Evolutionary conservation across 2,797 vertebrate genomes (phyloP).

Genomic region (Platalea minor): DNA sequence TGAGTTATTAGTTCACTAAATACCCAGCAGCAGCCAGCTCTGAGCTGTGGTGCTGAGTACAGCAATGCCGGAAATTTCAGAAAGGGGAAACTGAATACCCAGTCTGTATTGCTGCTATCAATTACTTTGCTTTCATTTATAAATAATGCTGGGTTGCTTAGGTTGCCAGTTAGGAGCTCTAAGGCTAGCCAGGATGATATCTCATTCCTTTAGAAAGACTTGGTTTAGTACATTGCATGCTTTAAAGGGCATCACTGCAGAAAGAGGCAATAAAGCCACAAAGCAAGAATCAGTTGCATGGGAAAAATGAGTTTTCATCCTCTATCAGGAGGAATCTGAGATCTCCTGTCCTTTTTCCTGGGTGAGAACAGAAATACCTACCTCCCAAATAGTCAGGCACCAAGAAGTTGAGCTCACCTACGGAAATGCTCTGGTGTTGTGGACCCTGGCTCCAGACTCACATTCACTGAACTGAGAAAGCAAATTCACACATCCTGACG

Average conservation of each 20-base stretch:
- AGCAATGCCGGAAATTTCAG: not conserved
- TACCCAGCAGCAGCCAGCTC: not conserved
- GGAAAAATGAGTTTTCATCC: not conserved
- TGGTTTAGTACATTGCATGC: not conserved
- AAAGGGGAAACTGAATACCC: not conserved
- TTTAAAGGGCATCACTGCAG: not conserved
- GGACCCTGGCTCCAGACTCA: not conserved
- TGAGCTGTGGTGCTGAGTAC: not conserved
- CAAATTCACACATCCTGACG: not conserved
- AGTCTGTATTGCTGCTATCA: not conserved
- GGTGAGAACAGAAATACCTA: not conserved
- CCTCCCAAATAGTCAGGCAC: not conserved
- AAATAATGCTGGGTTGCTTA: slow-evolving; percentile 25
- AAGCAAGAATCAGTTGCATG: not conserved
- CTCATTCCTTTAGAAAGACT: not conserved
- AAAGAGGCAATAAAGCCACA: not conserved
- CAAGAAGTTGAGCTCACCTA: not conserved
- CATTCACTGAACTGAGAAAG: not conserved
- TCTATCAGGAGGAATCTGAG: not conserved
- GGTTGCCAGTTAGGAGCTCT: not conserved
- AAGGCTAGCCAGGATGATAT: not conserved
- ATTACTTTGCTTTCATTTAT: slow-evolving; percentile 50
- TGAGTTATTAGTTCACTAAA: not conserved
- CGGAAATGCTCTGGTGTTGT: not conserved
- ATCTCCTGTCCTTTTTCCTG: not conserved